Base-by-base conservation (phyloP, 2,888 invertebrate species). In the Drosophila flavopinicola region DNA sequence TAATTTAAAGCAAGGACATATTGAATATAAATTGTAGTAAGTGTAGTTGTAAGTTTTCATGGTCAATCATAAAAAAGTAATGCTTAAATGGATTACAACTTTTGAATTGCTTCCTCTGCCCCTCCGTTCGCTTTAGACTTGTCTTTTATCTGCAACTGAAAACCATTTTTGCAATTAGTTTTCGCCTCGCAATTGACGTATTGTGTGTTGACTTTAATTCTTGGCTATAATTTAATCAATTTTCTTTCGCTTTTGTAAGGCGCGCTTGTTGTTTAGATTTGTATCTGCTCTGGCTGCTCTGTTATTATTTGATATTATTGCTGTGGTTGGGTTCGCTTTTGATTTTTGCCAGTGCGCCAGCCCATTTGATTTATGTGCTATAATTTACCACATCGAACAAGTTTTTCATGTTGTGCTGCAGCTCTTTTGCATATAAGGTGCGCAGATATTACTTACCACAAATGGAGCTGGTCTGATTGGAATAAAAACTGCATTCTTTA, bases 271-370 rank as follows among this genome's bases (percentile, higher is more conserved):
- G 51, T 45, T 15, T 59, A 29, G 58, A 59, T 61, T 47, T 47
- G 9, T 39, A 59, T 71, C 11, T n/a, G n/a, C n/a, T 2, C 39
- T 32, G 29, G 25, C 10, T 54, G 30, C 29, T 63, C 69, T 69
- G 38, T 68, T 61, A 79, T 83, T 83, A 83, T 76, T 70, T 49
- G 25, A 59, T 68, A 60, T 76, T 74, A 68, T 76, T 74, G 66
- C 48, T 57, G 15, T 51, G 67, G 51, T 71, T 72, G 39, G 53
- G 39, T 69, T 52, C 20, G 39, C 52, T 67, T 49, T 61, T 27
- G 37, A 49, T 57, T 70, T 37, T 49, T 49, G 5, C 35, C 41
- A 33, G 45, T 52, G 25, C 5, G 1, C 30, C 24, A 45, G 38
- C 64, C 53, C 47, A 66, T 54, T 61, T 53, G 69, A 66, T 78